These are phyloP conservation scores for Stictonetta naevosa DNA, from an alignment of 2,113 vertebrate species.

Conservation along the genomic window DNA sequence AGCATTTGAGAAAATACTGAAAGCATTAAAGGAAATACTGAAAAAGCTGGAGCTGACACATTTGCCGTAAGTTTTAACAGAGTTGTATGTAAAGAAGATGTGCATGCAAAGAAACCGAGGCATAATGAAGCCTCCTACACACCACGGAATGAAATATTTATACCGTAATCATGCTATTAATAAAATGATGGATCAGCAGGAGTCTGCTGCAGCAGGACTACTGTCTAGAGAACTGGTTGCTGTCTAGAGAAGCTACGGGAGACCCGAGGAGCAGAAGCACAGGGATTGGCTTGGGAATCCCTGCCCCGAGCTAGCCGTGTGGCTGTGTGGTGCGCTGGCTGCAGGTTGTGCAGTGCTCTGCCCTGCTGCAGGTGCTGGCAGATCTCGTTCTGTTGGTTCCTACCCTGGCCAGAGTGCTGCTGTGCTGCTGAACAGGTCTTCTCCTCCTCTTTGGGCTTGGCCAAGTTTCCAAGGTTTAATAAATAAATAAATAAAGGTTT, in stretches of 20 bases:
- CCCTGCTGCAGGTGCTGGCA: not conserved
- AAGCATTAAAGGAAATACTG: conserved; percentile 35
- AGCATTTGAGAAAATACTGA: conserved; percentile 41
- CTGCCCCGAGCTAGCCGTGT: not conserved
- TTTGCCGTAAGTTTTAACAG: conserved; percentile 14
- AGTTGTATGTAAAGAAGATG: conserved; percentile 8
- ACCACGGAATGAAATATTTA: conserved; percentile 56
- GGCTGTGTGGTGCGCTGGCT: not conserved
- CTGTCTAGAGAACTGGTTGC: not conserved
- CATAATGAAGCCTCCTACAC: conserved; percentile 35
- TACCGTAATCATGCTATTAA: conserved; percentile 53
- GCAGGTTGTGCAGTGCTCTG: not conserved
- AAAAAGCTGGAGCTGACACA: conserved; percentile 30
- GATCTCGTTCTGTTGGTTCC: not conserved
- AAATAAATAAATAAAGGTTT: not conserved
- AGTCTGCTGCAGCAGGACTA: not conserved
- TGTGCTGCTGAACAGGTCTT: not conserved
- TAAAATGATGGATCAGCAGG: conserved; percentile 44
- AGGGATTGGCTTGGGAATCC: not conserved
- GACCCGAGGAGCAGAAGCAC: not conserved
- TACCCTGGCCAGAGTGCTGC: not conserved
- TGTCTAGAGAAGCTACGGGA: not conserved
- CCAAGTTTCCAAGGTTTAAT: not conserved
- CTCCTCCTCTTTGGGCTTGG: not conserved
- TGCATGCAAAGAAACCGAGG: not conserved